A percentile compares a stretch with the other conserved stretches of the same genome.
phyloP scores from a whole-genome alignment of 2,113 vertebrate genomes.

The Empidonax alnorum region DNA sequence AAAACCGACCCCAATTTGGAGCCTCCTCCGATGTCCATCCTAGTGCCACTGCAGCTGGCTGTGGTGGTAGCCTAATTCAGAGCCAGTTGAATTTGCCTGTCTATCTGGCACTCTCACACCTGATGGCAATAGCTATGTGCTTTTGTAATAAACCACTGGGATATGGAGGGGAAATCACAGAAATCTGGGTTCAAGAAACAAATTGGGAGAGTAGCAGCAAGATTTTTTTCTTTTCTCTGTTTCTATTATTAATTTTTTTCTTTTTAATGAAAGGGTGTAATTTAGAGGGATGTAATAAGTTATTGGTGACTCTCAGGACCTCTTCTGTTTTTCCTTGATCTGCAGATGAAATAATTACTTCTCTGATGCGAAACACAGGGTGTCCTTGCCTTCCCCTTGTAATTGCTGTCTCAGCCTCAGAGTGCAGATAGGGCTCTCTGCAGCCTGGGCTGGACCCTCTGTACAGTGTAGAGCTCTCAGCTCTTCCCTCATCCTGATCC shows the following conservation, averaged over 20 bases:
- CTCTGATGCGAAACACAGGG: background rate
- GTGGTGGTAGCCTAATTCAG: background rate
- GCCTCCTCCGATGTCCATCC: background rate
- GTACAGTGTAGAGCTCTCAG: background rate
- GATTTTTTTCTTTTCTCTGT: background rate
- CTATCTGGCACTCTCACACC: rapidly evolving
- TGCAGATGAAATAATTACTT: background rate
- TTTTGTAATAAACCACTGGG: rapidly evolving
- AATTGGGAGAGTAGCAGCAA: background rate
- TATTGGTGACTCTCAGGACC: background rate
- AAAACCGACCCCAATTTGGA: background rate
- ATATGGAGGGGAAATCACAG: background rate
- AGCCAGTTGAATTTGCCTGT: background rate
- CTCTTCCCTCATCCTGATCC: background rate
- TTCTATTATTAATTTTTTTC: background rate
- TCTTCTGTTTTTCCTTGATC: background rate
- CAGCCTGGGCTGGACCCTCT: background rate
- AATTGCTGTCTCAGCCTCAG: background rate
- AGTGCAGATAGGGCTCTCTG: background rate
- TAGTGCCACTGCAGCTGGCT: background rate
- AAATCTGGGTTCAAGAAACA: background rate
- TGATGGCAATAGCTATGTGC: background rate
- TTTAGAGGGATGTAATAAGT: background rate
- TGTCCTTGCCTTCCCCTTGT: background rate
- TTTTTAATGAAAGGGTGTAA: background rate